These are phyloP conservation scores for Corythornis leucogaster DNA, from an alignment of 2,797 vertebrate genomes.

Conservation along the genomic window DNA sequence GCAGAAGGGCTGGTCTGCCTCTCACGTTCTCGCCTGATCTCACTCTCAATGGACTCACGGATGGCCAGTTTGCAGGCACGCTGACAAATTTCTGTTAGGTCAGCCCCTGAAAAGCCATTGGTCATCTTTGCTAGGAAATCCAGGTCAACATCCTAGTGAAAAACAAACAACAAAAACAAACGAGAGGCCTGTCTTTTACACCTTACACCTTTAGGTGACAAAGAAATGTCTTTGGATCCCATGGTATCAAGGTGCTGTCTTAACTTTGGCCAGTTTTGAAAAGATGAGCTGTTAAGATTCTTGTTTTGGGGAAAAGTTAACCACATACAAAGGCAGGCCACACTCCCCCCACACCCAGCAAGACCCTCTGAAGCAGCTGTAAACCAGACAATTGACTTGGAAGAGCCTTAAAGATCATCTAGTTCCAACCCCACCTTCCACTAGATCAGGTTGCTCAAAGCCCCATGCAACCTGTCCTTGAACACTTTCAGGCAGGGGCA, in stretches of 20 bases:
- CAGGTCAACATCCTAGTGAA: conserved; percentile 86
- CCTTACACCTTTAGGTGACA: not conserved
- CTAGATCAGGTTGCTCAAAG: too few species aligned
- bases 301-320: not conserved
- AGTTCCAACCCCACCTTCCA: too few species aligned
- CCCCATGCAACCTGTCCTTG: too few species aligned
- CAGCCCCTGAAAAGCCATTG: conserved; percentile 95
- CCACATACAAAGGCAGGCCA: not conserved
- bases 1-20: conserved; percentile 95
- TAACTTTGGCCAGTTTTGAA: not conserved
- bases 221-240: not conserved
- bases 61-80: conserved; percentile 95
- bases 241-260: not conserved
- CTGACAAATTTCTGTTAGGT: conserved; percentile 96
- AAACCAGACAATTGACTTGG: not conserved
- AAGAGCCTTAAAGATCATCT: too few species aligned
- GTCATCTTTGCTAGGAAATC: conserved; percentile 97
- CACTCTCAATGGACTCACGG: conserved; percentile 94
- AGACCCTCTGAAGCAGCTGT: rapidly evolving
- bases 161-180: not conserved
- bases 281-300: not conserved
- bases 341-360: not conserved
- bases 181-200: not conserved
- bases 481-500: too few species aligned
- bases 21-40: conserved; percentile 93